Conservation (phyloP, 1,140 invertebrate species). For the Phenacoccus solenopsis region DNA sequence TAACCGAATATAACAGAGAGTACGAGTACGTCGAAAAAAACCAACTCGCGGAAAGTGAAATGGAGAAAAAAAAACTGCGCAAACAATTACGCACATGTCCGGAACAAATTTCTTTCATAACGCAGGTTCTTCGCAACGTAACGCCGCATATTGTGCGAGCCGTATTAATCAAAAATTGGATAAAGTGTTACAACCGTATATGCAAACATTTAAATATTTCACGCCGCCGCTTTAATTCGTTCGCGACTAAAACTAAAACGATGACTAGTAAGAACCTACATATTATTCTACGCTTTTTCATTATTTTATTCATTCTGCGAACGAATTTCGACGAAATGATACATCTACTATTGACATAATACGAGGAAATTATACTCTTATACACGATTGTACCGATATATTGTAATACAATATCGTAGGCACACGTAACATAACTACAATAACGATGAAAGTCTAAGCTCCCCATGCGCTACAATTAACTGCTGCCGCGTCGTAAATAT, state of each 20-base stretch:
- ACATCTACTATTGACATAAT: neutral
- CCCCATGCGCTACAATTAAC: neutral
- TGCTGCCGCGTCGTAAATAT: neutral
- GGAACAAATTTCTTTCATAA: slow-evolving; percentile 3
- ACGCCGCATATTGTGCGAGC: neutral
- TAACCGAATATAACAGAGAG: too few species aligned
- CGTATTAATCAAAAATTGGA: neutral
- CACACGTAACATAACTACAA: too few species aligned
- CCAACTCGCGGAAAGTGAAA: neutral
- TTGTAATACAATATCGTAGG: neutral
- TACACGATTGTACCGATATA: neutral
- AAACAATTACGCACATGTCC: slow-evolving; percentile 1
- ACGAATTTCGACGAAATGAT: too few species aligned
- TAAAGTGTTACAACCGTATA: too few species aligned
- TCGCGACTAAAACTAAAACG: neutral
- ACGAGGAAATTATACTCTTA: neutral
- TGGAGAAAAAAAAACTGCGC: neutral
- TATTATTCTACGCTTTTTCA: neutral
- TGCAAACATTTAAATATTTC: slow-evolving; percentile 3
- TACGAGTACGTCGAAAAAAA: too few species aligned
- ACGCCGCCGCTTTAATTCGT: neutral
- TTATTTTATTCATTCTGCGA: too few species aligned
- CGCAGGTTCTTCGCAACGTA: neutral
- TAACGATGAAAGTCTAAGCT: neutral
- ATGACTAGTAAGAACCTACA: slow-evolving; percentile 2